These are phyloP conservation scores for Chouioia cunea DNA, from an alignment of 2,888 invertebrate species.

Conservation along the genomic window DNA sequence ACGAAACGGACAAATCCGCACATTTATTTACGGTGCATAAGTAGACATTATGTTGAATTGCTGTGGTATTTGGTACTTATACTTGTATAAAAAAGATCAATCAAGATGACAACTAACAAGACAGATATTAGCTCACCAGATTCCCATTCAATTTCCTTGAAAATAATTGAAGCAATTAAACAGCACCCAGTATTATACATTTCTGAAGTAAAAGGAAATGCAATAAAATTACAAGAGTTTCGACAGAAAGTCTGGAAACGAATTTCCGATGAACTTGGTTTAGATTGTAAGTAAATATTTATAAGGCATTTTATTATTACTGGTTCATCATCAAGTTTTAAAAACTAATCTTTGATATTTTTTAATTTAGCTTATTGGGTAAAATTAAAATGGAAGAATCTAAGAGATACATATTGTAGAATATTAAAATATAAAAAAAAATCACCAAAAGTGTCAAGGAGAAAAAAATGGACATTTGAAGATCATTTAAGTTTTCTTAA, in stretches of 20 bases:
- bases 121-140: slow-evolving; percentile 55
- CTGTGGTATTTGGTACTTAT: no score
- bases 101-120: no score
- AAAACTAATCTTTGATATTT: not conserved
- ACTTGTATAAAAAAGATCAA: no score
- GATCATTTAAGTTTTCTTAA: slow-evolving; percentile 63
- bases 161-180: slow-evolving; percentile 64
- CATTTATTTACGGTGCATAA: no score
- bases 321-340: not conserved
- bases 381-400: slow-evolving; percentile 64
- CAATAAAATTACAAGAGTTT: slow-evolving; percentile 63
- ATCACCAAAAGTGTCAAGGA: slow-evolving; percentile 59
- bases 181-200: slow-evolving; percentile 65
- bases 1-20: no score
- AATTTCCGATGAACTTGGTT: slow-evolving; percentile 62
- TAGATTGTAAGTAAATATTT: slow-evolving; percentile 59
- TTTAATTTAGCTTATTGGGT: slow-evolving; percentile 60
- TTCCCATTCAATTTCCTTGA: slow-evolving; percentile 63
- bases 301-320: not conserved
- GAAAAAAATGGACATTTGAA: slow-evolving; percentile 66
- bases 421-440: slow-evolving; percentile 64
- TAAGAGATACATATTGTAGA: slow-evolving; percentile 64
- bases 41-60: no score
- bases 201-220: slow-evolving; percentile 61
- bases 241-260: slow-evolving; percentile 66